Evolutionary conservation across 2,797 vertebrate genomes (phyloP).

Genomic region (Takifugu ocellatus): DNA sequence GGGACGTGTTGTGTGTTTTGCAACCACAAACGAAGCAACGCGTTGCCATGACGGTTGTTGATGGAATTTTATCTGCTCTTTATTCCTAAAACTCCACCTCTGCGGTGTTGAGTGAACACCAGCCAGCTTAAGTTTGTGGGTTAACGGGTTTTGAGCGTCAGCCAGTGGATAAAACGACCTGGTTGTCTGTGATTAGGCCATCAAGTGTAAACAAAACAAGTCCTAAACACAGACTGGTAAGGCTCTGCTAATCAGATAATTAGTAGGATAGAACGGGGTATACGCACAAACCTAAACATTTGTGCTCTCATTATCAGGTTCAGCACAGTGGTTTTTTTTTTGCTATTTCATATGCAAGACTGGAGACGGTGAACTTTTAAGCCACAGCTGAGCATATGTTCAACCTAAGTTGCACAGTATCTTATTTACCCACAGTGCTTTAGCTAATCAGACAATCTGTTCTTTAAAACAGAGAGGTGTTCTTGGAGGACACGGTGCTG

Average conservation of each 20-base stretch:
- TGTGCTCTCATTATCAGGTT: slow-evolving; percentile 6
- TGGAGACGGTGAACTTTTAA: not conserved
- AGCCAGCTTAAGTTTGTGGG: slow-evolving; percentile 5
- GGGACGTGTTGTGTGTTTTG: slow-evolving; percentile 1
- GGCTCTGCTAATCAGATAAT: slow-evolving; percentile 75
- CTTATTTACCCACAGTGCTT: slow-evolving; percentile 1
- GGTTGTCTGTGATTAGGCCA: slow-evolving; percentile 57
- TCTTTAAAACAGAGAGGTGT: slow-evolving; percentile 16
- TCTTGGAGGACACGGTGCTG: slow-evolving; percentile 12
- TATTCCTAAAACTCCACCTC: not conserved
- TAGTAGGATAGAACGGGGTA: slow-evolving; percentile 45
- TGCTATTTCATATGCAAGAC: too few relatives aligned
- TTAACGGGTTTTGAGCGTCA: slow-evolving; percentile 40
- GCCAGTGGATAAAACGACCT: slow-evolving; percentile 37
- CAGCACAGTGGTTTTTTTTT: too few relatives aligned
- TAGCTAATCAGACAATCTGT: slow-evolving; percentile 34
- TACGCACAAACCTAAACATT: slow-evolving; percentile 26
- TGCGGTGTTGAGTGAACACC: slow-evolving; percentile 5
- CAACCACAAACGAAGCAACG: not conserved
- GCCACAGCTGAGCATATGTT: slow-evolving; percentile 19
- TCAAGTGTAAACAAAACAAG: slow-evolving; percentile 69
- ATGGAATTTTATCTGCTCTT: not conserved
- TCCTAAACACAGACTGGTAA: slow-evolving; percentile 66
- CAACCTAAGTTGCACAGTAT: slow-evolving; percentile 21
- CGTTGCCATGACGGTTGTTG: not conserved